Conservation (phyloP, 2,888 invertebrate genomes). For the Yponomeuta plumbellus region DNA sequence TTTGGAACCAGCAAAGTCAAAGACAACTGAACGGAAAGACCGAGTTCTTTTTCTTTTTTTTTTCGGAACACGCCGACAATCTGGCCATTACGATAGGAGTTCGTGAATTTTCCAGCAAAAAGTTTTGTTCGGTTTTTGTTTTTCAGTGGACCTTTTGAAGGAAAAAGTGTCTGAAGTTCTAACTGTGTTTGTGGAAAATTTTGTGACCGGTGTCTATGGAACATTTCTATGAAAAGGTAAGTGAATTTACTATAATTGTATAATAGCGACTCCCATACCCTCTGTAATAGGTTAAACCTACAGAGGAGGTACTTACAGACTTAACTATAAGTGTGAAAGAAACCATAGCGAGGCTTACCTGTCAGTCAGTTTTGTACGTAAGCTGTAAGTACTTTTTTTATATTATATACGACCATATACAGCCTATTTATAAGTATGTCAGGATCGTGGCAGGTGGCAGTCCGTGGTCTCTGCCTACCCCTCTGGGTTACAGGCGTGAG, state of each 20-base stretch:
- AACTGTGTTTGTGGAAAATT: not conserved
- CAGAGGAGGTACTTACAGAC: not conserved
- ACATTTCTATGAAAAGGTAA: slow-evolving; percentile 20
- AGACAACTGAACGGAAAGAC: slow-evolving; percentile 4
- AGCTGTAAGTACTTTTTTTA: no score
- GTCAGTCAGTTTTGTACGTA: not conserved
- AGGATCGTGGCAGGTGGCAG: no score
- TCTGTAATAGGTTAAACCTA: not conserved
- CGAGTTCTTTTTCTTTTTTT: slow-evolving; percentile 4
- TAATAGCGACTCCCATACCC: no score
- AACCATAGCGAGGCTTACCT: not conserved
- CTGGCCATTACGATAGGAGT: not conserved
- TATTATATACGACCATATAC: no score
- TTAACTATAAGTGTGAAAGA: not conserved
- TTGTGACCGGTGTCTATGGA: slow-evolving; percentile 13
- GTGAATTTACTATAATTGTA: not conserved
- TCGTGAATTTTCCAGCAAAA: not conserved
- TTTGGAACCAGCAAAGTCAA: slow-evolving; percentile 26
- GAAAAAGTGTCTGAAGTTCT: not conserved
- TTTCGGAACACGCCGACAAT: not conserved
- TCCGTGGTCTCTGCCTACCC: no score
- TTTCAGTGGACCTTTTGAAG: not conserved
- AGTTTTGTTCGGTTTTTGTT: not conserved
- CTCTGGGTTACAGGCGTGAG: no score
- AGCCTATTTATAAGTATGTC: no score